phyloP scores from a whole-genome alignment of 2,888 invertebrate genomes.

The Parnassius mnemosyne region DNA sequence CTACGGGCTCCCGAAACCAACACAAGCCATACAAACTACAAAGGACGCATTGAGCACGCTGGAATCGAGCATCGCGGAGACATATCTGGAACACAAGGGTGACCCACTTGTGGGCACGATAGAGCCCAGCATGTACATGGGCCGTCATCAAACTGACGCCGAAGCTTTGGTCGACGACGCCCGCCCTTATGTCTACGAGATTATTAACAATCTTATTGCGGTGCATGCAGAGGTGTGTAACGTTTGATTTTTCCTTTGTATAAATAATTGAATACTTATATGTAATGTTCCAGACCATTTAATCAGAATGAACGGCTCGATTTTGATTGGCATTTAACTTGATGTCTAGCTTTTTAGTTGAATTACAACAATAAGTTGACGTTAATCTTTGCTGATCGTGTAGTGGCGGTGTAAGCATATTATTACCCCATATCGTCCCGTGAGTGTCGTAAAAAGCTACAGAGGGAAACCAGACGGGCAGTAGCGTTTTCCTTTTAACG shows the following conservation, averaged over 20 bases:
- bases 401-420: too few species aligned
- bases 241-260: constrained; percentile 1
- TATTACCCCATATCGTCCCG: too few species aligned
- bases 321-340: too few species aligned
- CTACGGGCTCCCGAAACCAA: constrained; percentile 88
- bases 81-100: constrained; percentile 93
- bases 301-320: too few species aligned
- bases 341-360: too few species aligned
- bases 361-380: too few species aligned
- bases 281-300: too few species aligned
- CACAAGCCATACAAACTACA: constrained; percentile 84
- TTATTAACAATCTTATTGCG: constrained; percentile 89
- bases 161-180: constrained; percentile 88
- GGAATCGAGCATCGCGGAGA: constrained; percentile 85
- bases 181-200: constrained; percentile 93
- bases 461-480: too few species aligned
- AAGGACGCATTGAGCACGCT: constrained; percentile 82
- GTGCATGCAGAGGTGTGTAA: constrained; percentile 86
- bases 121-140: constrained; percentile 97
- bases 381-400: too few species aligned
- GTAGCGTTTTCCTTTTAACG: too few species aligned
- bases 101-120: constrained; percentile 97
- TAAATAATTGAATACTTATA: too few species aligned
- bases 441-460: too few species aligned
- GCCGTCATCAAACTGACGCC: constrained; percentile 91